phyloP scores from a whole-genome alignment of 1,140 invertebrate species.

The Aporrectodea caliginosa region DNA sequence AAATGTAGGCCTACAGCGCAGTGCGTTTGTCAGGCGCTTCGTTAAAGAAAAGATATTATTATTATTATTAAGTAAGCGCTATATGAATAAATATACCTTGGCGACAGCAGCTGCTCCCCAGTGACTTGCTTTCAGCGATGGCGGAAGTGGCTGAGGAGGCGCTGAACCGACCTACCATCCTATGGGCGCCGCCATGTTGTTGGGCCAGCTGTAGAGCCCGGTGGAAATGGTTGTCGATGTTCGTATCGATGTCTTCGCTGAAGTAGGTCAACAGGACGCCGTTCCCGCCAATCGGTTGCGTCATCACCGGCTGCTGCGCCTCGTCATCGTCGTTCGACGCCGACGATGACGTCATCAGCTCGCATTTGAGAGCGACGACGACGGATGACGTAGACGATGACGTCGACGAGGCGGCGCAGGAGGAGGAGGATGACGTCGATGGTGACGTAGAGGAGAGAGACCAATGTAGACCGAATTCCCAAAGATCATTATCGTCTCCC shows the following conservation, averaged over 20 bases:
- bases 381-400: background rate
- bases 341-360: background rate
- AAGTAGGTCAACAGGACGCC: background rate
- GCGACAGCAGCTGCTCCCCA: background rate
- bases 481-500: too few relatives aligned
- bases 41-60: too few relatives aligned
- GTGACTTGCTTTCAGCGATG: background rate
- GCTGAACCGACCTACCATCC: too few relatives aligned
- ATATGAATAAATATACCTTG: too few relatives aligned
- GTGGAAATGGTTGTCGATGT: background rate
- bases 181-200: too few relatives aligned
- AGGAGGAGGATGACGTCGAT: background rate
- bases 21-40: too few relatives aligned
- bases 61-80: too few relatives aligned
- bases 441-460: background rate
- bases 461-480: too few relatives aligned
- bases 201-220: background rate
- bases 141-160: background rate
- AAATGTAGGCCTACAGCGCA: too few relatives aligned
- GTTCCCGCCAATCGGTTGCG: background rate
- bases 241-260: background rate
- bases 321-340: background rate
- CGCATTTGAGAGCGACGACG: background rate
- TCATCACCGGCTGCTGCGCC: background rate
- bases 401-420: background rate